Percentiles rank a stretch among this genome's conserved stretches.
These are phyloP conservation scores for pig (Sus scrofa) DNA, from an alignment of 2,113 vertebrate genomes.

Conservation along the genomic window T2T-Sscrofa CM000820.6:27418501-27419000, in stretches of 20 bases:
- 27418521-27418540: background rate
- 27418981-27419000: no score
- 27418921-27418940: no score
- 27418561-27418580: background rate
- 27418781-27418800: background rate
- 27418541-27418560: background rate
- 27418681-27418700: background rate
- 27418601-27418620: background rate
- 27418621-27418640: background rate
- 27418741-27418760: background rate
- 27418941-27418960: no score
- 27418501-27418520: background rate
- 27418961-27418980: no score
- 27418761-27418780: background rate
- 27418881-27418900: no score
- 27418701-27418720: background rate
- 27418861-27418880: no score
- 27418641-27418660: background rate
- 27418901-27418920: no score
- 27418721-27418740: conserved; percentile 3
- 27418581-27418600: background rate
- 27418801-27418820: background rate
- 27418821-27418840: background rate
- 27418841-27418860: background rate
- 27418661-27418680: background rate